phyloP scores from a whole-genome alignment of 2,797 vertebrate species.

The Potorous gilbertii region DNA sequence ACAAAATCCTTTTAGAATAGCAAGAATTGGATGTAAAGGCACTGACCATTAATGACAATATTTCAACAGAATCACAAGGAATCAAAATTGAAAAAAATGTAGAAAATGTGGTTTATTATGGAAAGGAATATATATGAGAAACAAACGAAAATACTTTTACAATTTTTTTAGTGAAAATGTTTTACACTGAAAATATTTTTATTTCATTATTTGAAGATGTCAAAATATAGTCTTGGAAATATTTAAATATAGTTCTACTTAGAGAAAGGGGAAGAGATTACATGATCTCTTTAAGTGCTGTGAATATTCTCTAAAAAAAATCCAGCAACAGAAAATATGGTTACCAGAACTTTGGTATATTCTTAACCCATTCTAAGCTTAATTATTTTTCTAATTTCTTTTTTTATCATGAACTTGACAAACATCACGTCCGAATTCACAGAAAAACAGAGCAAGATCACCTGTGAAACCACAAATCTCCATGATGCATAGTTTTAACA shows the following conservation, averaged over 20 bases:
- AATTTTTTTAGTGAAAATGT: slow-evolving; percentile 49
- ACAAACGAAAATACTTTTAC: slow-evolving; percentile 40
- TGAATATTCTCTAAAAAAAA: background rate
- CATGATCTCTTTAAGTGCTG: background rate
- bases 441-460: background rate
- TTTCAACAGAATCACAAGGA: slow-evolving; percentile 1
- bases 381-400: background rate
- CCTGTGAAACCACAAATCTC: background rate
- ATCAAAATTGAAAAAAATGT: background rate
- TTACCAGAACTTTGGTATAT: slow-evolving; percentile 30
- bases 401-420: background rate
- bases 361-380: slow-evolving; percentile 46
- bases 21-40: slow-evolving; percentile 34
- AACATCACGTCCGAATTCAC: background rate
- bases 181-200: slow-evolving; percentile 30
- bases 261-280: slow-evolving; percentile 3
- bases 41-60: slow-evolving; percentile 30
- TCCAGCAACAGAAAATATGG: background rate
- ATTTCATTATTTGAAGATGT: slow-evolving; percentile 58
- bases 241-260: slow-evolving; percentile 6
- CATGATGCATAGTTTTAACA: background rate
- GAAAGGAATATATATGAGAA: slow-evolving; percentile 3
- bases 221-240: slow-evolving; percentile 46
- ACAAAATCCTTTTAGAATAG: slow-evolving; percentile 39
- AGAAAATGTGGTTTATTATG: slow-evolving; percentile 50